A percentile compares a stretch with the other conserved stretches of the same genome.
Evolutionary conservation across 2,797 vertebrate species (phyloP).

Genomic region (Cyclura pinguis): DNA sequence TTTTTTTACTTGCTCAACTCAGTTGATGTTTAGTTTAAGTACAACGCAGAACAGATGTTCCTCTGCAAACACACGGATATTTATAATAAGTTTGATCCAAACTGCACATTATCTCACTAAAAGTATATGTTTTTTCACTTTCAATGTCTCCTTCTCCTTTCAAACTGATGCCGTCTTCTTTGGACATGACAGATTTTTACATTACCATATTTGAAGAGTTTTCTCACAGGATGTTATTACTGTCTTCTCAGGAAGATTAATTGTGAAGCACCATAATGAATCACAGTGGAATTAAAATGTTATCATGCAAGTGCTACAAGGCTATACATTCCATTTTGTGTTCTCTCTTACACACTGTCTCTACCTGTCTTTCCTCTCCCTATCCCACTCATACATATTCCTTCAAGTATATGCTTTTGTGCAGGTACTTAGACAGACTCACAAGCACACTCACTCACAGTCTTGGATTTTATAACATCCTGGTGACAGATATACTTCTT

Average conservation of each 20-base stretch:
- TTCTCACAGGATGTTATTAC: conserved; percentile 30
- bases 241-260: conserved; percentile 39
- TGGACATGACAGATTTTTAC: conserved; percentile 24
- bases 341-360: not conserved
- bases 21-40: not conserved
- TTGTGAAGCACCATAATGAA: conserved; percentile 31
- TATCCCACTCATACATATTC: not conserved
- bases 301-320: not conserved
- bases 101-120: not conserved
- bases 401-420: not conserved
- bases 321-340: not conserved
- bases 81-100: not conserved
- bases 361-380: not conserved
- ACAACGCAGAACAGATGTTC: not conserved
- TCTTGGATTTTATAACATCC: not conserved
- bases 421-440: not conserved
- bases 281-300: conserved; percentile 18
- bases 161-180: conserved; percentile 6
- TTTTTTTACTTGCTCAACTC: not conserved
- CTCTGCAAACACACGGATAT: not conserved
- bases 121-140: not conserved
- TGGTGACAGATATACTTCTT: not conserved
- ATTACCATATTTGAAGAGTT: conserved; percentile 31
- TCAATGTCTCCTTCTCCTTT: conserved; percentile 13
- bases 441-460: not conserved